phyloP scores from a whole-genome alignment of 2,113 vertebrate species.

The Talpa occidentalis region DNA sequence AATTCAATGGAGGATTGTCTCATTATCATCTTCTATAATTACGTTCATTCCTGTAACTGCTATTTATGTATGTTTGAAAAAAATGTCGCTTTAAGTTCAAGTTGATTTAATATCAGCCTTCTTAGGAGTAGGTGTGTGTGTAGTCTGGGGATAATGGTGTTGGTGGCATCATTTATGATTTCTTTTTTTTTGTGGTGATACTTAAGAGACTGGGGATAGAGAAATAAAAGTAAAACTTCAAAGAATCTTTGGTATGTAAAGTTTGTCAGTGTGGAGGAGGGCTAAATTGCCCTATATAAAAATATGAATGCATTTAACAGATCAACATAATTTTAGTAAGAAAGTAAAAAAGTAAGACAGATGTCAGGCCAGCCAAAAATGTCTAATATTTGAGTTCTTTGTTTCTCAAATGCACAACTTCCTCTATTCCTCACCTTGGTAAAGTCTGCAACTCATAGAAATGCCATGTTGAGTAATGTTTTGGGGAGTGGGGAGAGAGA shows the following conservation, averaged over 20 bases:
- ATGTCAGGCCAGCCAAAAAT: background rate
- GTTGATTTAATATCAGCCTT: constrained; percentile 43
- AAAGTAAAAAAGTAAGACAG: background rate
- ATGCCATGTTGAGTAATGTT: background rate
- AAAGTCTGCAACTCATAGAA: background rate
- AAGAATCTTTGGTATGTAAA: constrained; percentile 1
- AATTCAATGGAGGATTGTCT: constrained; percentile 55
- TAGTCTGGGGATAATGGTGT: background rate
- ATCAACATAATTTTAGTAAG: background rate
- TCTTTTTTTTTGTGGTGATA: background rate
- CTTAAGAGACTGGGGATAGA: background rate
- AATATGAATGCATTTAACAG: background rate
- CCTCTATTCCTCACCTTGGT: background rate
- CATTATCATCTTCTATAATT: constrained; percentile 49
- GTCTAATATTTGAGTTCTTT: background rate
- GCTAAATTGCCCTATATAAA: background rate
- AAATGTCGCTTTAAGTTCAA: constrained; percentile 57
- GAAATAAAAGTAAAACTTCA: background rate
- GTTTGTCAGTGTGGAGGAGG: background rate
- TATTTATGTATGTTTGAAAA: constrained; percentile 53
- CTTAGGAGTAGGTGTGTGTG: background rate
- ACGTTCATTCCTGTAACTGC: constrained; percentile 16
- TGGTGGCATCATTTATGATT: background rate
- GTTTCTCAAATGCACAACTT: background rate
- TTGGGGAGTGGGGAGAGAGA: background rate